phyloP scores from a whole-genome alignment of 2,797 vertebrate genomes.

The Anguilla megastoma region DNA sequence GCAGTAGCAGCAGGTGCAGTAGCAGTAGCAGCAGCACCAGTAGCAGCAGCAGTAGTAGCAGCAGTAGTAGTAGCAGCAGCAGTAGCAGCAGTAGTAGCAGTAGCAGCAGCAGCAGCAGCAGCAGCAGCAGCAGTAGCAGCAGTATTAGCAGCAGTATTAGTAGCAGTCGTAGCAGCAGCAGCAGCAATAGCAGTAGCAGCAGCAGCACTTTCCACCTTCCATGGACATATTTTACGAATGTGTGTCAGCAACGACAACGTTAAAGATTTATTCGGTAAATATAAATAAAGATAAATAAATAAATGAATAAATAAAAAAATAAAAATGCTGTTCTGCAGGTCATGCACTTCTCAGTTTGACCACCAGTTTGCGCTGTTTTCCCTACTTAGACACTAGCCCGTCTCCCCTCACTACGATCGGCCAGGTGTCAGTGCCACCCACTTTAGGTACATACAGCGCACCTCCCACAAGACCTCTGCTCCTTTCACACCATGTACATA shows the following conservation, averaged over 20 bases:
- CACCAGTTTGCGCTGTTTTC: not conserved
- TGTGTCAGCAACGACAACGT: not conserved
- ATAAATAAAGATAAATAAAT: too few species aligned
- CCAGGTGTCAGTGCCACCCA: not conserved
- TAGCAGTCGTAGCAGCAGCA: too few species aligned
- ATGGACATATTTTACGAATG: not conserved
- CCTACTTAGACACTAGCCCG: not conserved
- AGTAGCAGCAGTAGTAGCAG: too few species aligned
- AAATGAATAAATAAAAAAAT: too few species aligned
- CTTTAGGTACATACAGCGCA: not conserved
- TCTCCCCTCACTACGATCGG: not conserved
- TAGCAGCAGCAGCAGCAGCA: too few species aligned
- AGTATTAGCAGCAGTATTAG: too few species aligned
- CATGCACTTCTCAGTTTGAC: not conserved
- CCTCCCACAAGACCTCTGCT: not conserved
- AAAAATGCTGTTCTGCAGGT: not conserved
- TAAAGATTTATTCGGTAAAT: not conserved
- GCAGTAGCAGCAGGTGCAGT: too few species aligned
- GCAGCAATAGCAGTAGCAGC: too few species aligned
- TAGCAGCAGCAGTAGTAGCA: too few species aligned
- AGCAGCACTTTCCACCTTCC: not conserved
- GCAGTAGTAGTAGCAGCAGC: too few species aligned
- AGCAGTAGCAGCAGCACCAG: too few species aligned
- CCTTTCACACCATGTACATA: constrained; percentile 61
- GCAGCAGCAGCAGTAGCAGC: too few species aligned